phyloP scores from a whole-genome alignment of 2,113 vertebrate species.

The Mobula hypostoma region DNA sequence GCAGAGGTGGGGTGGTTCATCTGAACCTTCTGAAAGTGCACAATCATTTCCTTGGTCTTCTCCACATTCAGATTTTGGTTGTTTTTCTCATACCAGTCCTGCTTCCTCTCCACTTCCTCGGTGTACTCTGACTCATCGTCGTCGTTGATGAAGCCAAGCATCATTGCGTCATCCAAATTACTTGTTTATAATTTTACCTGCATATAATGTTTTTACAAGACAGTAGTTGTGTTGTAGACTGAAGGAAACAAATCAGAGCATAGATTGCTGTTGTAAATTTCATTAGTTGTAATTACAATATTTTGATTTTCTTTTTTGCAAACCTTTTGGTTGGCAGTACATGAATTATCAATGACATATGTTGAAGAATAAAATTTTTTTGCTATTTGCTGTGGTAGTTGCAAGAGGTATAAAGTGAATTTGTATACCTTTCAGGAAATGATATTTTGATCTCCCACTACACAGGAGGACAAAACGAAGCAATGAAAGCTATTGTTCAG shows the following conservation, averaged over 20 bases:
- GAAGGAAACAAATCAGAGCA: neutral
- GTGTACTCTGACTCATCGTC: too few species aligned
- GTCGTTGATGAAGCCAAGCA: too few species aligned
- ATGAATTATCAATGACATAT: too few species aligned
- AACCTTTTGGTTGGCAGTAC: neutral
- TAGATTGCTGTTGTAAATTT: neutral
- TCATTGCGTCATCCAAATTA: too few species aligned
- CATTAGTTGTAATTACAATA: neutral
- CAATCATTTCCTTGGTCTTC: too few species aligned
- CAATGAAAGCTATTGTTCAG: conserved; percentile 62
- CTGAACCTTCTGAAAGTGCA: too few species aligned
- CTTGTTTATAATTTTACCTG: neutral
- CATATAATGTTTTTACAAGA: neutral
- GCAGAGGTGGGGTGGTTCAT: too few species aligned
- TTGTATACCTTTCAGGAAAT: conserved; percentile 47
- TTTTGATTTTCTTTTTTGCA: neutral
- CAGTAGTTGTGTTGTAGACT: neutral
- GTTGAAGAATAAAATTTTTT: too few species aligned
- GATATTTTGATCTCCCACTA: conserved; percentile 76
- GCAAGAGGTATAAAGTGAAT: neutral
- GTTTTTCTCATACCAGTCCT: too few species aligned
- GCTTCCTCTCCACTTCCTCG: too few species aligned
- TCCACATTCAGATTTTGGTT: too few species aligned
- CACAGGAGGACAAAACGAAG: conserved; percentile 63
- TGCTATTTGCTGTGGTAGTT: neutral